phyloP scores from a whole-genome alignment of 2,113 vertebrate genomes.

The Pelodiscus sinensis region DNA sequence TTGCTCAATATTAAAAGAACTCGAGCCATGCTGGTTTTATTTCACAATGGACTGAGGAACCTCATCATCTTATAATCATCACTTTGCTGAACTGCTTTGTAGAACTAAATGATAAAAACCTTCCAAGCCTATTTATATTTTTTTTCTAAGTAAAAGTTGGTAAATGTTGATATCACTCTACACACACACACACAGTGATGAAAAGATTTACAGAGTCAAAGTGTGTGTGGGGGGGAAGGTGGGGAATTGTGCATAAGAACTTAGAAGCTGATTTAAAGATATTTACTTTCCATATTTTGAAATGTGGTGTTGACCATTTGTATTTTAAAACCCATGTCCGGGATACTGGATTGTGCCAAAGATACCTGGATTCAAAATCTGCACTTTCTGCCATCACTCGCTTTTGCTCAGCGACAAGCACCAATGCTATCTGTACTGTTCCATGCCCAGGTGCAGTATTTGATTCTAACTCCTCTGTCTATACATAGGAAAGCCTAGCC shows the following conservation, averaged over 20 bases:
- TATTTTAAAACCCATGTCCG: not conserved
- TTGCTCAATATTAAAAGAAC: not conserved
- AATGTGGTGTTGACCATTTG: not conserved
- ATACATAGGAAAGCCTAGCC: too few species aligned
- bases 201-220: not conserved
- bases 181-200: not conserved
- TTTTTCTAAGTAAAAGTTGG: not conserved
- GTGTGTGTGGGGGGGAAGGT: not conserved
- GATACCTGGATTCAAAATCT: too few species aligned
- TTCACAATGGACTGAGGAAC: not conserved
- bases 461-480: too few species aligned
- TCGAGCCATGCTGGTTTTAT: not conserved
- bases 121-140: not conserved
- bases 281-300: not conserved
- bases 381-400: too few species aligned
- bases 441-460: too few species aligned
- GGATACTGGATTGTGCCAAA: too few species aligned
- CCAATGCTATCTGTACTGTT: too few species aligned
- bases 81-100: not conserved
- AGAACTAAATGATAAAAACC: not conserved
- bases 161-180: not conserved
- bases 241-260: not conserved
- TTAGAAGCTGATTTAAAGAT: not conserved
- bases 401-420: too few species aligned
- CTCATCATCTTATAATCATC: not conserved